Base-by-base conservation (phyloP, 2,888 invertebrate species). In the Ornithoptera alexandrae region DNA sequence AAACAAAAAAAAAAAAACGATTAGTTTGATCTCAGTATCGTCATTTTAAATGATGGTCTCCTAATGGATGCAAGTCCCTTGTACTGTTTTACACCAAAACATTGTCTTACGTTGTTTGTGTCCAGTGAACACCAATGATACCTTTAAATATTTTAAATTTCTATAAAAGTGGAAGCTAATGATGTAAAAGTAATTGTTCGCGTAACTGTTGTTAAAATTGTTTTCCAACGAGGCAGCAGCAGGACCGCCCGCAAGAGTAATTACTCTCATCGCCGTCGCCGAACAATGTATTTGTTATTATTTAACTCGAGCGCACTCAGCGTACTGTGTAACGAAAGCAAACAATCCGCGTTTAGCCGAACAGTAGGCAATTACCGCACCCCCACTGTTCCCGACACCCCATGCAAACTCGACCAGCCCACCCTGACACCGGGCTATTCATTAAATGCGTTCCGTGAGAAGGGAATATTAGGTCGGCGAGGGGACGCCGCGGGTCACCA, bases 221-320 rank as follows among this genome's bases (percentile, higher is more conserved):
- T 24, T 62, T 60, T 75, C 80, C 85, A 86, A 82, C 78, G 79
- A 79, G 78, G 76, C 82, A 83, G 87, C 87, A 81, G 84, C 71
- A 72, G 71, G 81, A 82, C 85, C 83, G 75, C 79, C 82, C 81
- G 82, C 81, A 60, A 79, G 78, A 72, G 72, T 78, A 79, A 81
- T 81, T 83, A 83, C 79, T 75, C 78, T 79, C 79, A 77, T 80
- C 79, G 82, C 82, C 79, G 24, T 78, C 77, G 78, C 77, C 73
- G 77, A 81, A 86, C 85, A 84, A 87, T 87, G 74, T 77, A 87
- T 89, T 88, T 86, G 87, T 87, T 87, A 88, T 88, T 88, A 85
- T 90, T 87, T 84, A 87, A 84, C 75, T 78, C 81, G 78, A 74
- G 72, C 77, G 78, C 81, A 83, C 84, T 81, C 76, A 73, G 75